Conservation (phyloP, 2,797 vertebrate genomes). For the Gobio occitaniae region DNA sequence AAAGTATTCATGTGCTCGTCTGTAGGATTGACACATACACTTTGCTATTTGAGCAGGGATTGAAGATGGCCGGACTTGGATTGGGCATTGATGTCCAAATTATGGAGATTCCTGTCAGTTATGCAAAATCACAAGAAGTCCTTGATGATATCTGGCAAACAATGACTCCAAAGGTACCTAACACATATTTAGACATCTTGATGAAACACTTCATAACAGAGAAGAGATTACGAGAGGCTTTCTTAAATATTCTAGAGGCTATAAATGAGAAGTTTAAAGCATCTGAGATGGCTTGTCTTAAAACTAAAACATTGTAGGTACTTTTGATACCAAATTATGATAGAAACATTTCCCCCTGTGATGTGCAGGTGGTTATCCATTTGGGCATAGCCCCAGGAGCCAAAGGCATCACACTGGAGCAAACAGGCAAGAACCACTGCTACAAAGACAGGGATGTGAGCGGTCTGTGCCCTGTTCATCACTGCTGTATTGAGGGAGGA, state of each 20-base stretch:
- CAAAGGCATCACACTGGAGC: slow-evolving; percentile 80
- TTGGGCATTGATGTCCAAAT: slow-evolving; percentile 66
- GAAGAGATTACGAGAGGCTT: neutral
- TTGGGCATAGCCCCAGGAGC: slow-evolving; percentile 78
- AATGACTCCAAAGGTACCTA: slow-evolving; percentile 79
- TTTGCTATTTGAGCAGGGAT: slow-evolving; percentile 68
- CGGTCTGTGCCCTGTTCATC: slow-evolving; percentile 75
- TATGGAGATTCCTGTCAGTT: slow-evolving; percentile 83
- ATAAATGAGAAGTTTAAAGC: neutral
- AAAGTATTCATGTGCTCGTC: neutral
- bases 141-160: slow-evolving; percentile 82
- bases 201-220: neutral
- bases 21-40: neutral
- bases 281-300: neutral
- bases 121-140: slow-evolving; percentile 75
- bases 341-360: slow-evolving; percentile 28
- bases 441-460: slow-evolving; percentile 82
- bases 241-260: neutral
- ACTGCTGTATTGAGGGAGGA: slow-evolving; percentile 79
- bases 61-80: slow-evolving; percentile 80
- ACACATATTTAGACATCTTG: neutral
- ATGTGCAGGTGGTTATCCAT: slow-evolving; percentile 79
- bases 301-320: neutral
- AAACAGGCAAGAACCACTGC: slow-evolving; percentile 83
- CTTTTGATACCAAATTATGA: neutral